Percentiles rank a stretch among this genome's conserved stretches.
phyloP scores from a whole-genome alignment of 2,797 vertebrate genomes.

The Glossophaga mutica region DNA sequence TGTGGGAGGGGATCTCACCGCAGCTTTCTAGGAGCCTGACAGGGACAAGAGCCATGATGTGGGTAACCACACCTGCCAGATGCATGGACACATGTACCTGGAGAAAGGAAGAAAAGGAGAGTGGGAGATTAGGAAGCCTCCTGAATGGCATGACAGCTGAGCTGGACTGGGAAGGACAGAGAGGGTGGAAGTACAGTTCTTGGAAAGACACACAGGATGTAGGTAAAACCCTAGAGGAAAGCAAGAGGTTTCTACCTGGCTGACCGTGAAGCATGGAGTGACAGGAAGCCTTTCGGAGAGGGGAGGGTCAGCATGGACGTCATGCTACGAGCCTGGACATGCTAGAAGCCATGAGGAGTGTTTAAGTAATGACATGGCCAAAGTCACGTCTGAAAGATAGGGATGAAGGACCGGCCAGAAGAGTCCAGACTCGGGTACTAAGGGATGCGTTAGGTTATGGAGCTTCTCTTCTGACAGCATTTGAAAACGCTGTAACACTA shows the following conservation, averaged over 20 bases:
- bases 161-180: not conserved
- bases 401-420: not conserved
- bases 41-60: not conserved
- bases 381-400: not conserved
- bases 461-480: not conserved
- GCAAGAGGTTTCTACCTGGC: not conserved
- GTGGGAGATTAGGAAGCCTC: not conserved
- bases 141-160: not conserved
- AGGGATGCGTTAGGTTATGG: not conserved
- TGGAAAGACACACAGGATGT: not conserved
- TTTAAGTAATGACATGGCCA: not conserved
- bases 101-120: not conserved
- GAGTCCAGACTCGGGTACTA: not conserved
- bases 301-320: not conserved
- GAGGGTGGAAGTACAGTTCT: not conserved
- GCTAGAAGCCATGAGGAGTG: not conserved
- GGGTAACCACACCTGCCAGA: not conserved
- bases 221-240: not conserved
- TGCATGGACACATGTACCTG: accelerated
- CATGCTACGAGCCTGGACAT: not conserved
- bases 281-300: not conserved
- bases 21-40: not conserved
- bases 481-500: not conserved
- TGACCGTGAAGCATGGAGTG: not conserved
- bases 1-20: not conserved